These are phyloP conservation scores for Vanacampus margaritifer DNA, from an alignment of 2,113 vertebrate genomes.

Conservation along the genomic window DNA sequence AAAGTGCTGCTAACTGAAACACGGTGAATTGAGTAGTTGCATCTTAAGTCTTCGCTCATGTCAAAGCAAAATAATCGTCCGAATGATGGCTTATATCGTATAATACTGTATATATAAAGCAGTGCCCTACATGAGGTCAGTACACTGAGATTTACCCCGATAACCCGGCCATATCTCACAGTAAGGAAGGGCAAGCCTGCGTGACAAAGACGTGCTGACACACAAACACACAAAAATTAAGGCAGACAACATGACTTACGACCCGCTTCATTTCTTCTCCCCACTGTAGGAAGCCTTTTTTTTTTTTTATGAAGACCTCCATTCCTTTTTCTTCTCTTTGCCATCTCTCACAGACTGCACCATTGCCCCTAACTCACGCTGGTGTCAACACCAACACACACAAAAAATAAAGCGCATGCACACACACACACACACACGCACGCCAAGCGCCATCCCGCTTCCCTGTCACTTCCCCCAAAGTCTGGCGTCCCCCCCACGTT, in stretches of 20 bases:
- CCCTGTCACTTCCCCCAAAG: slow-evolving; percentile 8
- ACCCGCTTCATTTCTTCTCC: slow-evolving; percentile 40
- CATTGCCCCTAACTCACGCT: slow-evolving; percentile 63
- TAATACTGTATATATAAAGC: slow-evolving; percentile 37
- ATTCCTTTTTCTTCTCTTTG: slow-evolving; percentile 57
- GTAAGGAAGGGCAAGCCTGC: slow-evolving; percentile 8
- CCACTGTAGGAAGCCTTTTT: slow-evolving; percentile 44
- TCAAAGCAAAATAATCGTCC: too few species aligned
- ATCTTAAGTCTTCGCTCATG: too few species aligned
- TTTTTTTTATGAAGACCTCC: slow-evolving; percentile 65
- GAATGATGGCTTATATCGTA: background rate
- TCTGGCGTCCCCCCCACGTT: slow-evolving; percentile 46
- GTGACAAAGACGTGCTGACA: slow-evolving; percentile 40
- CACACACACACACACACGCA: slow-evolving; percentile 42
- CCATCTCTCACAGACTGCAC: slow-evolving; percentile 43
- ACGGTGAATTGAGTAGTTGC: too few species aligned
- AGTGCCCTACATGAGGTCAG: slow-evolving; percentile 21
- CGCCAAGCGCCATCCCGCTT: slow-evolving; percentile 15
- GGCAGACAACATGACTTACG: slow-evolving; percentile 56
- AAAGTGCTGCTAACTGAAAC: too few species aligned
- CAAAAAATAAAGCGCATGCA: slow-evolving; percentile 53
- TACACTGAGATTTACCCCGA: slow-evolving; percentile 49
- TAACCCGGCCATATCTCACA: slow-evolving; percentile 48
- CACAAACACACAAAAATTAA: slow-evolving; percentile 24
- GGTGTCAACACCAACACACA: slow-evolving; percentile 66